Conservation (phyloP, 2,888 invertebrate species). For the Agrilus biguttatus region DNA sequence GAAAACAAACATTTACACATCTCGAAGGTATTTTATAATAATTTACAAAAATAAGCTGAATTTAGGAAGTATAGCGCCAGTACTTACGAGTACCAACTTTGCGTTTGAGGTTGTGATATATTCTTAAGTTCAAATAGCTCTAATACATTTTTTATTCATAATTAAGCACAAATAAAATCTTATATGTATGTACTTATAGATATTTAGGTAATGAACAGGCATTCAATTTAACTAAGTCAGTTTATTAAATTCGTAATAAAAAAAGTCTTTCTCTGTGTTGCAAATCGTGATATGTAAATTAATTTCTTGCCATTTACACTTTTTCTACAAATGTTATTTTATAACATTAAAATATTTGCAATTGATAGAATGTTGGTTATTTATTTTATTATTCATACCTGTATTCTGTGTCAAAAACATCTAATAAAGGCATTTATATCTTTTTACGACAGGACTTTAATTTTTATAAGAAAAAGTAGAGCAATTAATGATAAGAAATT, state of each 20-base stretch:
- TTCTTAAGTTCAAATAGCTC: too few relatives aligned
- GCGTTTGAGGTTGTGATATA: too few relatives aligned
- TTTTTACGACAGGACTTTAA: background rate
- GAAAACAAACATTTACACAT: too few relatives aligned
- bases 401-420: too few relatives aligned
- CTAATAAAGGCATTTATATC: background rate
- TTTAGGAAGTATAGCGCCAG: too few relatives aligned
- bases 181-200: background rate
- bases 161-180: too few relatives aligned
- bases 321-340: slow-evolving; percentile 7
- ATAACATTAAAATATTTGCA: slow-evolving; percentile 4
- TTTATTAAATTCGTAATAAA: slow-evolving; percentile 1
- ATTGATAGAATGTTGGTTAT: slow-evolving; percentile 5
- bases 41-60: too few relatives aligned
- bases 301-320: background rate
- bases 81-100: too few relatives aligned
- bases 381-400: background rate
- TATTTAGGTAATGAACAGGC: background rate
- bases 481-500: too few relatives aligned
- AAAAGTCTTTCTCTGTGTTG: slow-evolving; percentile 3
- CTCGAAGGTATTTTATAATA: too few relatives aligned
- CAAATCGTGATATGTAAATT: slow-evolving; percentile 2
- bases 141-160: too few relatives aligned
- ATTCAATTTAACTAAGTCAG: slow-evolving; percentile 3
- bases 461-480: background rate